phyloP scores from a whole-genome alignment of 1,140 invertebrate genomes.

The Maniola jurtina region DNA sequence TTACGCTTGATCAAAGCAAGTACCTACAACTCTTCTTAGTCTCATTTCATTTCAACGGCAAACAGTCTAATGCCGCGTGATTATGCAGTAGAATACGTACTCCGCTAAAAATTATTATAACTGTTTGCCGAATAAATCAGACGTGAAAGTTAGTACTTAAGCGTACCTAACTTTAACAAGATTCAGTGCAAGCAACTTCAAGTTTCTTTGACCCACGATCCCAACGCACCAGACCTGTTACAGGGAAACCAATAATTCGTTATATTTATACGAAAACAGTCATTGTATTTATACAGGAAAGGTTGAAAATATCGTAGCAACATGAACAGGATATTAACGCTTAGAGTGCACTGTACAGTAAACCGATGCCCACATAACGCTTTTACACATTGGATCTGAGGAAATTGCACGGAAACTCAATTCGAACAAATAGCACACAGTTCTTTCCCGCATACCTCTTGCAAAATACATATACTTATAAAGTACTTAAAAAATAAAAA shows the following conservation, averaged over 20 bases:
- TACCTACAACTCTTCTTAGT: too few relatives aligned
- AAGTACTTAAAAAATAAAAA: conserved; percentile 41
- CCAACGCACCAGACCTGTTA: conserved; percentile 20
- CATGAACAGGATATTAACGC: conserved; percentile 2
- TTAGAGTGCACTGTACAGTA: conserved; percentile 22
- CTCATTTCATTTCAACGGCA: not conserved
- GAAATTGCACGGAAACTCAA: conserved; percentile 49
- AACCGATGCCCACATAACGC: conserved; percentile 45
- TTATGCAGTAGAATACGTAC: not conserved
- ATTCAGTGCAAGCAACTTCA: conserved; percentile 18
- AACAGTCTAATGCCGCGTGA: not conserved
- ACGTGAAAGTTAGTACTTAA: conserved; percentile 24
- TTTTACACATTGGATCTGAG: conserved; percentile 50
- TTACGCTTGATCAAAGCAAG: too few relatives aligned
- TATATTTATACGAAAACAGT: not conserved
- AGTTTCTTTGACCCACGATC: conserved; percentile 25
- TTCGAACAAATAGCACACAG: conserved; percentile 46
- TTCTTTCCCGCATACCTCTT: conserved; percentile 46
- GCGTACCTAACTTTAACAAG: conserved; percentile 32
- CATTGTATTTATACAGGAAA: not conserved
- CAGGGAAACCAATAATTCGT: not conserved
- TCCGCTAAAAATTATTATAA: conserved; percentile 16
- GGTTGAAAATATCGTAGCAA: conserved; percentile 11
- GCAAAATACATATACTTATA: conserved; percentile 31
- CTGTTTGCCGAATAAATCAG: conserved; percentile 22